A percentile compares a stretch with the other conserved stretches of the same genome.
These are phyloP conservation scores for Tetramorium simillimum DNA, from an alignment of 1,140 invertebrate species.

Conservation along the genomic window DNA sequence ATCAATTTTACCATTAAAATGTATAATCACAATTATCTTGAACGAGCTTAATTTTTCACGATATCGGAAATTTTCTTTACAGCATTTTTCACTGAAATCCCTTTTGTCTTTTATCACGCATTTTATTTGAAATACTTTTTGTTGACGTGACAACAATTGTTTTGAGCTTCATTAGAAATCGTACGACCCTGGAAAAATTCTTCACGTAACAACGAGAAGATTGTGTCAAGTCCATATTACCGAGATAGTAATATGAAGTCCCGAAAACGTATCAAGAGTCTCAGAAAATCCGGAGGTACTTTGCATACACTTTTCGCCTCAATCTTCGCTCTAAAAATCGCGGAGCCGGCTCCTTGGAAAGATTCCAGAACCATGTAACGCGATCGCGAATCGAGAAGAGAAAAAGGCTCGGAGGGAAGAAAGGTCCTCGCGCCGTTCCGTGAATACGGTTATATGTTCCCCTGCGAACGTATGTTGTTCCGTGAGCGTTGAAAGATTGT, in stretches of 20 bases:
- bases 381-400: slow-evolving; percentile 68
- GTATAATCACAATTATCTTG: background rate
- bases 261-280: slow-evolving; percentile 59
- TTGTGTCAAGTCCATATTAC: slow-evolving; percentile 41
- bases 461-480: slow-evolving; percentile 60
- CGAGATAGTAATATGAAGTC: slow-evolving; percentile 34
- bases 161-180: background rate
- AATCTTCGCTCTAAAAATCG: slow-evolving; percentile 74
- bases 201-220: slow-evolving; percentile 10
- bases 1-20: background rate
- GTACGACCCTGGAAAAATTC: slow-evolving; percentile 1
- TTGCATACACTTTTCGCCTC: slow-evolving; percentile 71
- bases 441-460: slow-evolving; percentile 61
- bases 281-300: slow-evolving; percentile 68
- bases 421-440: slow-evolving; percentile 43
- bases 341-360: slow-evolving; percentile 68
- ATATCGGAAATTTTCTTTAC: background rate
- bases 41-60: background rate
- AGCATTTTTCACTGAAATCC: background rate
- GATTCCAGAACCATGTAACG: slow-evolving; percentile 74
- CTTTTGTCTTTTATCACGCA: background rate
- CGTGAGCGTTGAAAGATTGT: slow-evolving; percentile 38
- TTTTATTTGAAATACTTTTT: background rate
- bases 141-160: background rate
- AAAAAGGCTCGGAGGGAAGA: slow-evolving; percentile 61